Evolutionary conservation across 2,113 vertebrate genomes (phyloP).

Genomic region (Festucalex cinctus): DNA sequence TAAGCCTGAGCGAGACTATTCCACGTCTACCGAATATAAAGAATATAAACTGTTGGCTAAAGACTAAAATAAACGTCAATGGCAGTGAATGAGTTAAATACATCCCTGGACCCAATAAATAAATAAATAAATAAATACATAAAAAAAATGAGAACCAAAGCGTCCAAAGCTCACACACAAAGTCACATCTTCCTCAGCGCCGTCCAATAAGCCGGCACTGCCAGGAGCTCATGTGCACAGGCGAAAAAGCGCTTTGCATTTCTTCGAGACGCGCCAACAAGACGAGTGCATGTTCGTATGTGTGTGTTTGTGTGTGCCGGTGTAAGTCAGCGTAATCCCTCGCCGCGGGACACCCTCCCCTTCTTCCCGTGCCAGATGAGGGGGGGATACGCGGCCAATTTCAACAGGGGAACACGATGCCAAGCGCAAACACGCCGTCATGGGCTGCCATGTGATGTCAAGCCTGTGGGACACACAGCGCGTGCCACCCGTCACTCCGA

Average conservation of each 20-base stretch:
- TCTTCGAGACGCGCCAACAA: background rate
- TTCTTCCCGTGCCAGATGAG: conserved; percentile 69
- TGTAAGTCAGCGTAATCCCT: conserved; percentile 67
- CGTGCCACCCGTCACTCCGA: conserved; percentile 6
- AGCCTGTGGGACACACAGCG: conserved; percentile 39
- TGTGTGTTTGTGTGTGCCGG: conserved; percentile 30
- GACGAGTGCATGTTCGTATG: conserved; percentile 3
- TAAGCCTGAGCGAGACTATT: too few species aligned
- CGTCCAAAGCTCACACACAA: background rate
- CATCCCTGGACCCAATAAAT: background rate
- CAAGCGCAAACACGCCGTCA: conserved; percentile 44
- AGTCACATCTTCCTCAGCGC: background rate
- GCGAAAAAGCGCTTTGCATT: conserved; percentile 7
- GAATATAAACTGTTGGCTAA: too few species aligned
- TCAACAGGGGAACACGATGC: conserved; percentile 47
- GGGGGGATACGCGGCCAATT: conserved; percentile 60
- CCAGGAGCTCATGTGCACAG: background rate
- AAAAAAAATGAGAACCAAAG: background rate
- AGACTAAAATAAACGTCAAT: too few species aligned
- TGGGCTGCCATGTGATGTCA: conserved; percentile 38
- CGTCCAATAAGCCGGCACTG: background rate
- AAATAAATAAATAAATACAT: too few species aligned
- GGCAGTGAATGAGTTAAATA: background rate
- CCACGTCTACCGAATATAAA: too few species aligned
- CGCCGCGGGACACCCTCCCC: conserved; percentile 60